Evolutionary conservation across 2,797 vertebrate species (phyloP).

Genomic region (Cossypha caffra): DNA sequence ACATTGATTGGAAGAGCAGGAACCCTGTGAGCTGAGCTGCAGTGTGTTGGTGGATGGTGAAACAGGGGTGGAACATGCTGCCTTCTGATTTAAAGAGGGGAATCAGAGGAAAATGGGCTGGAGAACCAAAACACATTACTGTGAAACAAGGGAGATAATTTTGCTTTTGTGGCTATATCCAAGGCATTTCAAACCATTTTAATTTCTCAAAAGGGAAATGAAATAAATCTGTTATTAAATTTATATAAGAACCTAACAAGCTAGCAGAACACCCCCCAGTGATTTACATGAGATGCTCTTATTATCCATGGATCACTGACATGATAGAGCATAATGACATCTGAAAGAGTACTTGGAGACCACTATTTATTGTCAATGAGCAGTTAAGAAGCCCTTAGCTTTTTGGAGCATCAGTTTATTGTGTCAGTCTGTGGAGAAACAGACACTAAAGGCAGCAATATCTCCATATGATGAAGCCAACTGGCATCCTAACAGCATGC

Average conservation of each 20-base stretch:
- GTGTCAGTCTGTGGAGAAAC: slow-evolving; percentile 54
- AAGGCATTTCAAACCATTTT: slow-evolving; percentile 11
- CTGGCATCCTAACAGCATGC: slow-evolving; percentile 47
- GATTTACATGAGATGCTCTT: slow-evolving; percentile 16
- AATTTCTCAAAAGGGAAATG: slow-evolving; percentile 40
- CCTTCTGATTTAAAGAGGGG: not conserved
- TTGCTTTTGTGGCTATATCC: not conserved
- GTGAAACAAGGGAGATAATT: not conserved
- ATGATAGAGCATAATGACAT: slow-evolving; percentile 27
- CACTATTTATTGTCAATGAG: slow-evolving; percentile 57
- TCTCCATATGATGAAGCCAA: slow-evolving; percentile 50
- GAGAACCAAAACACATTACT: not conserved
- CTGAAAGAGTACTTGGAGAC: slow-evolving; percentile 57
- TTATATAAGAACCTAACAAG: slow-evolving; percentile 54
- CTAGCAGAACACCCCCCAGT: slow-evolving; percentile 31
- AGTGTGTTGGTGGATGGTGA: not conserved
- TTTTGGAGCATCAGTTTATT: slow-evolving; percentile 42
- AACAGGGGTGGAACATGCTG: not conserved
- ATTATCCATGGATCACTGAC: slow-evolving; percentile 53
- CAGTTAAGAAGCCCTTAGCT: slow-evolving; percentile 56
- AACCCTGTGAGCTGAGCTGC: not conserved
- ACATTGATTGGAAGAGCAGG: not conserved
- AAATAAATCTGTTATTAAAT: slow-evolving; percentile 51
- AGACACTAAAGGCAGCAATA: slow-evolving; percentile 52
- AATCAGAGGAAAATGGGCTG: not conserved